A percentile compares a stretch with the other conserved stretches of the same genome.
Evolutionary conservation across 2,113 vertebrate genomes (phyloP).

Genomic region (Psilopsiagon aurifrons): DNA sequence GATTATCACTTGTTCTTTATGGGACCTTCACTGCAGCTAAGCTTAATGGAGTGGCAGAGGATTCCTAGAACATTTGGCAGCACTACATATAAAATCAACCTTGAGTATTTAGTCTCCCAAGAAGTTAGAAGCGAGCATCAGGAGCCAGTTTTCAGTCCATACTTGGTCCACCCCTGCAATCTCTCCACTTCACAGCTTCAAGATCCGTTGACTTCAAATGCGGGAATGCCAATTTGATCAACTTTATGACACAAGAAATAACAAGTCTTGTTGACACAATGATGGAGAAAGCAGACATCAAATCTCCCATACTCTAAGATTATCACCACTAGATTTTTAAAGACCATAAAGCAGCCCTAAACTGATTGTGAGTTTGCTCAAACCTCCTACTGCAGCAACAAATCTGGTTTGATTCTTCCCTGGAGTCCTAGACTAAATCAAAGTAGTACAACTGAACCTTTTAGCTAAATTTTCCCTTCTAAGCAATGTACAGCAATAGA

Average conservation of each 20-base stretch:
- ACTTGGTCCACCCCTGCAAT: neutral
- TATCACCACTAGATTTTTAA: neutral
- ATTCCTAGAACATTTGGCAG: conserved; percentile 5
- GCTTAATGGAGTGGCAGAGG: neutral
- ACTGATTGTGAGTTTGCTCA: neutral
- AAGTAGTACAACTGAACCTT: neutral
- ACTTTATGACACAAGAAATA: neutral
- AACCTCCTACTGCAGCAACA: neutral
- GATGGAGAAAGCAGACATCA: neutral
- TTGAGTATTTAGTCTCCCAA: neutral
- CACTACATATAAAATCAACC: neutral
- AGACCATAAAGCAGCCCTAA: neutral
- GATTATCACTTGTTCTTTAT: neutral
- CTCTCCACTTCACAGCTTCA: neutral
- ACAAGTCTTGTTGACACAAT: neutral
- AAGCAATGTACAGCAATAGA: neutral
- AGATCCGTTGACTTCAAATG: neutral
- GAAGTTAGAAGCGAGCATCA: neutral
- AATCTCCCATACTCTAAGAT: neutral
- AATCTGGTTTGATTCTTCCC: neutral
- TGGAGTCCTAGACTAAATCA: neutral
- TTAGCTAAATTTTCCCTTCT: neutral
- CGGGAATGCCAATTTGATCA: neutral
- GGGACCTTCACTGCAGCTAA: neutral
- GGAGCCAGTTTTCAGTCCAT: neutral